A percentile compares a stretch with the other conserved stretches of the same genome.
Evolutionary conservation across 2,888 invertebrate species (phyloP).

Genomic region (Heliothis peltigera): DNA sequence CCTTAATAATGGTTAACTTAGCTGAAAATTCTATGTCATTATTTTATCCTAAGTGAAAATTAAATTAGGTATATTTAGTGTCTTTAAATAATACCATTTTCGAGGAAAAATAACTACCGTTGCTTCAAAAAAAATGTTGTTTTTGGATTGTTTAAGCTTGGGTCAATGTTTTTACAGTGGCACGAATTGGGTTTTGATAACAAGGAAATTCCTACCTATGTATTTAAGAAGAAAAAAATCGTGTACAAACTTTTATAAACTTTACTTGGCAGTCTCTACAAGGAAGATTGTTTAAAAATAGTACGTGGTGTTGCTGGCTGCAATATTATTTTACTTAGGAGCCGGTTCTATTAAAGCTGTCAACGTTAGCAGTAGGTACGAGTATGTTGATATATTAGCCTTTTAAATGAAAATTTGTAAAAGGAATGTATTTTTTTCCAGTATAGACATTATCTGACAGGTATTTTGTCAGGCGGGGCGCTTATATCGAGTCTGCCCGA

Average conservation of each 20-base stretch:
- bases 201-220: no score
- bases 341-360: neutral
- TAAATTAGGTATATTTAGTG: slow-evolving; percentile 22
- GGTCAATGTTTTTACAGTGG: no score
- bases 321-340: slow-evolving; percentile 21
- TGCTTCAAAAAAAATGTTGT: slow-evolving; percentile 1
- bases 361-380: slow-evolving; percentile 19
- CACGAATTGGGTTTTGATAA: no score
- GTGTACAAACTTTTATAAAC: neutral
- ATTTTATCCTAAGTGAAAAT: slow-evolving; percentile 28
- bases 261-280: slow-evolving; percentile 11
- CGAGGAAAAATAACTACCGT: neutral
- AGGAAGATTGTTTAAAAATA: slow-evolving; percentile 14
- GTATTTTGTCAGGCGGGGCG: slow-evolving; percentile 69
- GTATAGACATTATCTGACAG: slow-evolving; percentile 69
- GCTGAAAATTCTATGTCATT: slow-evolving; percentile 34
- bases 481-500: slow-evolving; percentile 67
- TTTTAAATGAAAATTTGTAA: slow-evolving; percentile 53
- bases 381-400: slow-evolving; percentile 43
- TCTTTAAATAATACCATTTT: slow-evolving; percentile 22
- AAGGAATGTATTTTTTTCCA: slow-evolving; percentile 50
- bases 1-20: slow-evolving; percentile 42
- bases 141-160: neutral
- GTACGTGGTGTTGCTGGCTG: slow-evolving; percentile 23
- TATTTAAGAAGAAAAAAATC: no score